phyloP scores from a whole-genome alignment of 1,140 invertebrate species.

The Nasonia longicornis region DNA sequence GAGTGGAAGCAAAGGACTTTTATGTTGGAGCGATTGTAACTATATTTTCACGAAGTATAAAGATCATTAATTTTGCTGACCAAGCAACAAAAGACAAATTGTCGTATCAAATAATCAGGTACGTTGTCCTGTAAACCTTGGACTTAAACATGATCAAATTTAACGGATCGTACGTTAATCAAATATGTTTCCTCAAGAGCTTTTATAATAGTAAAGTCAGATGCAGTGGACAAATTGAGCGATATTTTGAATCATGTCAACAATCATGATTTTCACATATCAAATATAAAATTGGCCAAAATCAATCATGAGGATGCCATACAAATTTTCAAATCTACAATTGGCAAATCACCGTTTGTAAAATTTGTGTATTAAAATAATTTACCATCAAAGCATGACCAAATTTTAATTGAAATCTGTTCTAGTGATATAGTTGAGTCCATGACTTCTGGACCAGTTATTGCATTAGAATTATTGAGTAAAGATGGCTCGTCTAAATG shows the following conservation, averaged over 20 bases:
- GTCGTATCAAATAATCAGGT: slow-evolving; percentile 74
- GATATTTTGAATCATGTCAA: slow-evolving; percentile 78
- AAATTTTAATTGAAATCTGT: slow-evolving; percentile 12
- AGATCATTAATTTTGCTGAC: slow-evolving; percentile 84
- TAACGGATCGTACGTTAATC: neutral
- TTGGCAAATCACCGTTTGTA: slow-evolving; percentile 68
- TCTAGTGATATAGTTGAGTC: slow-evolving; percentile 72
- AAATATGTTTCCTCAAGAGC: slow-evolving; percentile 71
- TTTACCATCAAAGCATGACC: neutral
- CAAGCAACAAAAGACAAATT: slow-evolving; percentile 73
- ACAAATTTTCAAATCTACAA: slow-evolving; percentile 72
- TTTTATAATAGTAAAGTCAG: slow-evolving; percentile 82
- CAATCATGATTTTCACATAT: slow-evolving; percentile 77
- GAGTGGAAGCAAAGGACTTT: slow-evolving; percentile 77
- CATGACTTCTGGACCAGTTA: slow-evolving; percentile 78
- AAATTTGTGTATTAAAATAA: neutral
- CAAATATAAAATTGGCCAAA: slow-evolving; percentile 79
- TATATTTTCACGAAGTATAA: slow-evolving; percentile 82
- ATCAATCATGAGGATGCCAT: slow-evolving; percentile 74
- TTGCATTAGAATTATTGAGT: slow-evolving; percentile 82
- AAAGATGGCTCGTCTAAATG: slow-evolving; percentile 76
- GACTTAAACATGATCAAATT: slow-evolving; percentile 1
- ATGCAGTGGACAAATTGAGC: slow-evolving; percentile 78
- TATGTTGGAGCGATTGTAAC: slow-evolving; percentile 82
- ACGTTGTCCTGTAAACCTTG: slow-evolving; percentile 43